A percentile compares a stretch with the other conserved stretches of the same genome.
phyloP scores from a whole-genome alignment of 2,113 vertebrate genomes.

The Syngnathus floridae region DNA sequence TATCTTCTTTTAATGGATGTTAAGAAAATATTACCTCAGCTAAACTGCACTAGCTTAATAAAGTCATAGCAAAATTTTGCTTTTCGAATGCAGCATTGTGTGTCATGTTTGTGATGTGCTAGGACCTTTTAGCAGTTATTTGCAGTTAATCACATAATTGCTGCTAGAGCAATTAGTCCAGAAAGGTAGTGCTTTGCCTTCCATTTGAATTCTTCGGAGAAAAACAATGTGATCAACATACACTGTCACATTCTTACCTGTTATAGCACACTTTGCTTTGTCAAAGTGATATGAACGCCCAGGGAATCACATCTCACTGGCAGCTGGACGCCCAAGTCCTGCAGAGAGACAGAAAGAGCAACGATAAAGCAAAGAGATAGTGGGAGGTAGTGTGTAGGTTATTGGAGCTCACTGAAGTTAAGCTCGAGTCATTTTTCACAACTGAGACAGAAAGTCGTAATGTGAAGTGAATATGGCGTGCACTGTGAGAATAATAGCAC shows the following conservation, averaged over 20 bases:
- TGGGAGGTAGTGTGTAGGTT: constrained; percentile 21
- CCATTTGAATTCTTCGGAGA: neutral
- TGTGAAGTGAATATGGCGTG: constrained; percentile 50
- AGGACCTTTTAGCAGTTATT: neutral
- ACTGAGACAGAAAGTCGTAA: constrained; percentile 54
- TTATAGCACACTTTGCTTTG: constrained; percentile 42
- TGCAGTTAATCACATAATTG: neutral
- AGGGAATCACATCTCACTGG: constrained; percentile 68
- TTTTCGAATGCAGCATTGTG: neutral
- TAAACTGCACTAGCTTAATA: neutral
- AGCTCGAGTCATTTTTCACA: constrained; percentile 53
- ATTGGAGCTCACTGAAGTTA: constrained; percentile 47
- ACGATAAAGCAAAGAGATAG: neutral
- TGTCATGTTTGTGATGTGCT: neutral
- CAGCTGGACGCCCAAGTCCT: constrained; percentile 54
- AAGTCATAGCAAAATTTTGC: neutral
- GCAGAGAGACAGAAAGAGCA: constrained; percentile 19
- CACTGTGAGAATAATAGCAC: constrained; percentile 51
- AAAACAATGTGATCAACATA: neutral
- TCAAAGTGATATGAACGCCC: constrained; percentile 45
- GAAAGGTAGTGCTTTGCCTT: neutral
- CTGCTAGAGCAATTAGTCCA: neutral
- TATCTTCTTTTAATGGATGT: neutral
- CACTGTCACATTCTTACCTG: constrained; percentile 45
- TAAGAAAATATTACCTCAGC: neutral